Evolutionary conservation across 2,888 invertebrate genomes (phyloP).

Genomic region (Apeira syringaria): DNA sequence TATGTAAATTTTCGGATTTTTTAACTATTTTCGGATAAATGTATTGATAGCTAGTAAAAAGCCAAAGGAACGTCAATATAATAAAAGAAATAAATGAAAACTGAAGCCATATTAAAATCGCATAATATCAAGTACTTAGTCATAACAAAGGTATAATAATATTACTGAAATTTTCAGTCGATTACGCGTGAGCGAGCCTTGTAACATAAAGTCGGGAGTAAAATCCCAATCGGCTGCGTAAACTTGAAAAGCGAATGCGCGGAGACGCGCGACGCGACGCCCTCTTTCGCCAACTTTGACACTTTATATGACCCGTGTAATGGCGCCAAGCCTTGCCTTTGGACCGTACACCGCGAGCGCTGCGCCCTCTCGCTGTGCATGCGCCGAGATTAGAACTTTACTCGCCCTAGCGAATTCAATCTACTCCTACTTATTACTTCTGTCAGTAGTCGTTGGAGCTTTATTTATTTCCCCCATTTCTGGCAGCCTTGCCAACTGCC

Average conservation of each 20-base stretch:
- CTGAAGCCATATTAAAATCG: too few relatives aligned
- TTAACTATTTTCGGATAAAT: too few relatives aligned
- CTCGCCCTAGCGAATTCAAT: slow-evolving; percentile 30
- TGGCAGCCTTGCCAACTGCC: slow-evolving; percentile 23
- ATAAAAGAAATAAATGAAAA: not conserved
- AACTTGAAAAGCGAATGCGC: slow-evolving; percentile 43
- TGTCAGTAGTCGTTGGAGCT: slow-evolving; percentile 28
- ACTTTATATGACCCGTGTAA: slow-evolving; percentile 83
- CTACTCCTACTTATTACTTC: slow-evolving; percentile 31
- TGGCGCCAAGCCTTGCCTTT: slow-evolving; percentile 78
- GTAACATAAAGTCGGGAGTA: slow-evolving; percentile 53
- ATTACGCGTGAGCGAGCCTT: slow-evolving; percentile 45
- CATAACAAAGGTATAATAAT: slow-evolving; percentile 10
- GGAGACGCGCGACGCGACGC: slow-evolving; percentile 41
- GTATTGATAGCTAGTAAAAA: too few relatives aligned
- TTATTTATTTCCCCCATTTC: slow-evolving; percentile 23
- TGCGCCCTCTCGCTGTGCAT: slow-evolving; percentile 66
- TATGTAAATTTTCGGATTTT: too few relatives aligned
- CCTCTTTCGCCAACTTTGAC: slow-evolving; percentile 69
- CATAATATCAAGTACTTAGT: not conserved
- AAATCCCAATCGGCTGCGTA: slow-evolving; percentile 52
- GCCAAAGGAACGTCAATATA: too few relatives aligned
- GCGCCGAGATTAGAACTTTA: slow-evolving; percentile 61
- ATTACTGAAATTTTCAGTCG: slow-evolving; percentile 16
- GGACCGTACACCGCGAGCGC: slow-evolving; percentile 49